Percentiles rank a stretch among this genome's conserved stretches.
Evolutionary conservation across 1,140 invertebrate genomes (phyloP).

Genomic region (Drosophila erecta): DNA sequence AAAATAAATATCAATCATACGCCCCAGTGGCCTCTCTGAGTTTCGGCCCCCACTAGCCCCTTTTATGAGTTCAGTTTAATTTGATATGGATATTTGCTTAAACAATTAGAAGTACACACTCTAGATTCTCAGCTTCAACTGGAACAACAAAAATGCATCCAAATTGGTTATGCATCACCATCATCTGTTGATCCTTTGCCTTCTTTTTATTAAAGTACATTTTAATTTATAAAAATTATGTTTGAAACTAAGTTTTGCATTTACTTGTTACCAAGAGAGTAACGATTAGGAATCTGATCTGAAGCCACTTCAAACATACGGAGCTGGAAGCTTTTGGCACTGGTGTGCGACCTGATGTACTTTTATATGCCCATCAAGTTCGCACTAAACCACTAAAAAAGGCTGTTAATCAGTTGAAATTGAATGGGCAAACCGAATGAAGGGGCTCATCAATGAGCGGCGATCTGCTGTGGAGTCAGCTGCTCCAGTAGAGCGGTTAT

Average conservation of each 20-base stretch:
- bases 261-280: not conserved
- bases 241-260: not conserved
- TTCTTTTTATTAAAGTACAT: not conserved
- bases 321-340: slow-evolving; percentile 54
- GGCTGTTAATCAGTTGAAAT: slow-evolving; percentile 59
- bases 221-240: not conserved
- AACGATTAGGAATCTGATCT: not conserved
- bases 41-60: slow-evolving; percentile 16
- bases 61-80: slow-evolving; percentile 52
- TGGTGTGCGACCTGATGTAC: slow-evolving; percentile 44
- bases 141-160: too few species aligned
- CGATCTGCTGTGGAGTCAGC: slow-evolving; percentile 54
- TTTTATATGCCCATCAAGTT: slow-evolving; percentile 70
- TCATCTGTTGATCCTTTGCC: too few species aligned
- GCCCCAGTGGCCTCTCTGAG: slow-evolving; percentile 55
- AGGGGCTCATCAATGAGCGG: slow-evolving; percentile 45
- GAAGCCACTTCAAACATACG: slow-evolving; percentile 14
- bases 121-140: slow-evolving; percentile 14
- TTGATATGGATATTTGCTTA: slow-evolving; percentile 55
- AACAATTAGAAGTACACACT: slow-evolving; percentile 58
- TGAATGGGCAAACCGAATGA: slow-evolving; percentile 22
- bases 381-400: slow-evolving; percentile 77
- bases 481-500: slow-evolving; percentile 49
- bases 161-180: too few species aligned
- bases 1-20: slow-evolving; percentile 83